These are phyloP conservation scores for Leuciscus idus DNA, from an alignment of 2,113 vertebrate species.

Conservation along the genomic window DNA sequence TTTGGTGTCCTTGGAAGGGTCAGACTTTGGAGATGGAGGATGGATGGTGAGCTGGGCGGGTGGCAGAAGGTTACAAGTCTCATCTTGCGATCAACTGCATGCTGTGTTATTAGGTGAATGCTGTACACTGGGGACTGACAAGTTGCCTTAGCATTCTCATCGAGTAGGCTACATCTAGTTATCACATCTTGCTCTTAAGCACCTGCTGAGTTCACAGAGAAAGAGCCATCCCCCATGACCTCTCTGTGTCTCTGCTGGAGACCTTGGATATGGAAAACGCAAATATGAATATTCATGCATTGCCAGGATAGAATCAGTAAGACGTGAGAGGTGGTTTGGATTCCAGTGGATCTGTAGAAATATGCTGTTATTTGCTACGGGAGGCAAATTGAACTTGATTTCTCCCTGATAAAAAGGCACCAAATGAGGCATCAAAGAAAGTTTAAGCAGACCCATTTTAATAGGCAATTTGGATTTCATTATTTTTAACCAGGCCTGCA, in stretches of 20 bases:
- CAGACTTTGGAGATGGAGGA: constrained; percentile 48
- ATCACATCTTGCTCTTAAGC: constrained; percentile 74
- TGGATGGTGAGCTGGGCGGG: constrained; percentile 40
- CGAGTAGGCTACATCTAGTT: constrained; percentile 73
- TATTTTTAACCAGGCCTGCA: constrained; percentile 22
- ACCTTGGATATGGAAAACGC: constrained; percentile 79
- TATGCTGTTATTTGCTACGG: constrained; percentile 47
- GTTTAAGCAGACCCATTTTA: constrained; percentile 37
- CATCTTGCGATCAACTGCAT: constrained; percentile 64
- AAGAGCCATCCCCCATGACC: constrained; percentile 68
- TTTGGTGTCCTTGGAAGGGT: constrained; percentile 40
- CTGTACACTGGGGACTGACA: constrained; percentile 66
- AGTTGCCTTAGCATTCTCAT: constrained; percentile 68
- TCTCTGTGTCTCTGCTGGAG: constrained; percentile 73
- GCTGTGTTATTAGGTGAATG: constrained; percentile 72
- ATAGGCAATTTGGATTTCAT: constrained; percentile 28
- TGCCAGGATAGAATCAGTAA: constrained; percentile 45
- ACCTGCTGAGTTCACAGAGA: constrained; percentile 79
- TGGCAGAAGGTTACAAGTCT: constrained; percentile 52
- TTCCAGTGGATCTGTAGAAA: constrained; percentile 42
- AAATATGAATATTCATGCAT: constrained; percentile 63
- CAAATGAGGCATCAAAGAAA: constrained; percentile 51
- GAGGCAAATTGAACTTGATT: constrained; percentile 38
- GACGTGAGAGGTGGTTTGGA: constrained; percentile 10
- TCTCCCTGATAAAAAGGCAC: constrained; percentile 42